phyloP scores from a whole-genome alignment of 2,888 invertebrate species.

The Carabus problematicus region DNA sequence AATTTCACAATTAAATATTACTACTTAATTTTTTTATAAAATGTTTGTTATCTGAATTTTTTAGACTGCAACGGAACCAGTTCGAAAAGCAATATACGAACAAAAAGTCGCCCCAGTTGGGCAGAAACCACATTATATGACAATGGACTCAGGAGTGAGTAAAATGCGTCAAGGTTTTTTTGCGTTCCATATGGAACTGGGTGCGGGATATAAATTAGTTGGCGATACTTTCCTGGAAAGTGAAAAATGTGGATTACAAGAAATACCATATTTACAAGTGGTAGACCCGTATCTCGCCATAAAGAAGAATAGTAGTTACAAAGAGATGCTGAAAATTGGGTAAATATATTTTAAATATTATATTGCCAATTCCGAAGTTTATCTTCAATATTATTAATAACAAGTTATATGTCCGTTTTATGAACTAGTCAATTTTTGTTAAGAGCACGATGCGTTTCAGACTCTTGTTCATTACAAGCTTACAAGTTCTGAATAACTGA shows the following conservation, averaged over 20 bases:
- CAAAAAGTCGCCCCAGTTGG: slow-evolving; percentile 69
- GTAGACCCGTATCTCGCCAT: slow-evolving; percentile 65
- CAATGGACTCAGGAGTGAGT: slow-evolving; percentile 67
- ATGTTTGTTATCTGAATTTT: slow-evolving; percentile 2
- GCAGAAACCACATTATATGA: slow-evolving; percentile 64
- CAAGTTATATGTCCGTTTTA: too few relatives aligned
- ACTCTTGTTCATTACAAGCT: too few relatives aligned
- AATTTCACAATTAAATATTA: too few relatives aligned
- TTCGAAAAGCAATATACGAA: slow-evolving; percentile 67
- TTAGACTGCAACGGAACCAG: slow-evolving; percentile 69
- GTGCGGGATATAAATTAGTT: slow-evolving; percentile 71
- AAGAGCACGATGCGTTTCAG: neutral
- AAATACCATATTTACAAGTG: slow-evolving; percentile 65
- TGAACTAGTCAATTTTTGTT: too few relatives aligned
- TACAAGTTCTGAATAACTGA: too few relatives aligned
- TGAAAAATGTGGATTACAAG: slow-evolving; percentile 74
- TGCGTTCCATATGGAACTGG: slow-evolving; percentile 73
- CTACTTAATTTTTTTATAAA: slow-evolving; percentile 21
- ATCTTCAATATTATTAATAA: too few relatives aligned
- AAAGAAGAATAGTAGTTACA: slow-evolving; percentile 63
- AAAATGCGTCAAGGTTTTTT: slow-evolving; percentile 68
- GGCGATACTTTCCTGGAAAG: slow-evolving; percentile 71
- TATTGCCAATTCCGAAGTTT: too few relatives aligned
- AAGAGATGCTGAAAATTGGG: slow-evolving; percentile 65
- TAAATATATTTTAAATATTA: slow-evolving; percentile 50